These are phyloP conservation scores for Hylaea fasciaria DNA, from an alignment of 2,888 invertebrate species.

Conservation along the genomic window DNA sequence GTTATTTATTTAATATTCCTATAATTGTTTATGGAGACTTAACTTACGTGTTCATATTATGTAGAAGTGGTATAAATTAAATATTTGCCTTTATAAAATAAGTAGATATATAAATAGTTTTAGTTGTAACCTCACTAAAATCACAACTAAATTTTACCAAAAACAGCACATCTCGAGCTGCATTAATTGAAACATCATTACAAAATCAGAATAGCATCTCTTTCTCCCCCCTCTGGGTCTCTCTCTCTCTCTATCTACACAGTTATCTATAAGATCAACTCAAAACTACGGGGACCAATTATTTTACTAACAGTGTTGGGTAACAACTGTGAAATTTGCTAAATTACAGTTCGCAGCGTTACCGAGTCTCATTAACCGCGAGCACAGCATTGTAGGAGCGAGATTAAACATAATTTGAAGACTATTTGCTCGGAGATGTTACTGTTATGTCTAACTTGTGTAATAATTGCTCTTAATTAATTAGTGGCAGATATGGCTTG, in stretches of 20 bases:
- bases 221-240: too few relatives aligned
- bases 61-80: too few relatives aligned
- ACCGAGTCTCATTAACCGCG: slow-evolving; percentile 24
- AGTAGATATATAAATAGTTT: neutral
- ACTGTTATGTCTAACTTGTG: slow-evolving; percentile 15
- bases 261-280: neutral
- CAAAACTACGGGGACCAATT: slow-evolving; percentile 24
- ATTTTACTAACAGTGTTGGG: slow-evolving; percentile 22
- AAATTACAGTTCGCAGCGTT: slow-evolving; percentile 23
- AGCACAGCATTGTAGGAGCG: slow-evolving; percentile 13
- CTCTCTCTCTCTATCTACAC: too few relatives aligned
- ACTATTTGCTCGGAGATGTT: slow-evolving; percentile 18
- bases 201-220: too few relatives aligned
- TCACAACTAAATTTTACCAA: too few relatives aligned
- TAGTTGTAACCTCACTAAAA: too few relatives aligned
- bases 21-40: too few relatives aligned
- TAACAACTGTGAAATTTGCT: slow-evolving; percentile 16
- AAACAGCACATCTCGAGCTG: too few relatives aligned
- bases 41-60: too few relatives aligned
- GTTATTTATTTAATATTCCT: too few relatives aligned
- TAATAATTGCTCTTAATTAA: slow-evolving; percentile 17
- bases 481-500: slow-evolving; percentile 1
- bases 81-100: too few relatives aligned
- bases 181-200: too few relatives aligned
- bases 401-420: slow-evolving; percentile 31